Percentiles rank a stretch among this genome's conserved stretches.
Evolutionary conservation across 2,888 invertebrate genomes (phyloP).

Genomic region (Phaonia tiefii): DNA sequence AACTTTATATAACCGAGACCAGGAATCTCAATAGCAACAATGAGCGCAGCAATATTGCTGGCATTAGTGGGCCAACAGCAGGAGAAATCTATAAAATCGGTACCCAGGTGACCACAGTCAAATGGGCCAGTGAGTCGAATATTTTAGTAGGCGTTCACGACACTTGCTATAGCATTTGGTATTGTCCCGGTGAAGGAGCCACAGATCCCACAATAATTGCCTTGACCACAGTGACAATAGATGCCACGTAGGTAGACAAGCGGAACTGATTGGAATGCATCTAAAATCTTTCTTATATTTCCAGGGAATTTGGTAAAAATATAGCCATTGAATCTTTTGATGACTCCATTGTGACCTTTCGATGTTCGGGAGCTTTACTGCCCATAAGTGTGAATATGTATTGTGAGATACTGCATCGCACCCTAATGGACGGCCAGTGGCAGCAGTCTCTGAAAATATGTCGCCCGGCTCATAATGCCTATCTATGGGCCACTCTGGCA

Average conservation of each 20-base stretch:
- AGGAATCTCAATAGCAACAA: slow-evolving; percentile 71
- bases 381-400: slow-evolving; percentile 78
- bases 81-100: slow-evolving; percentile 79
- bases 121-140: slow-evolving; percentile 88
- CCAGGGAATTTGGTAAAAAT: slow-evolving; percentile 93
- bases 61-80: slow-evolving; percentile 40
- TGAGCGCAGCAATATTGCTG: slow-evolving; percentile 49
- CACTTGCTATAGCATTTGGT: slow-evolving; percentile 89
- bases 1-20: slow-evolving; percentile 89
- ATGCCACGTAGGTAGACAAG: slow-evolving; percentile 80
- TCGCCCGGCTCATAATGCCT: slow-evolving; percentile 81
- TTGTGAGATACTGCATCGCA: slow-evolving; percentile 83
- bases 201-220: slow-evolving; percentile 87
- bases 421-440: slow-evolving; percentile 90
- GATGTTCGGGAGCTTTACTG: slow-evolving; percentile 93
- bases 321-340: slow-evolving; percentile 91
- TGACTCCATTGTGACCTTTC: slow-evolving; percentile 91
- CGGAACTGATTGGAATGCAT: not conserved
- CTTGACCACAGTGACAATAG: slow-evolving; percentile 82
- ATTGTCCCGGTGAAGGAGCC: slow-evolving; percentile 88
- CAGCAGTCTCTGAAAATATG: slow-evolving; percentile 91
- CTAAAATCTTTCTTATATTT: slow-evolving; percentile 26
- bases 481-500: slow-evolving; percentile 97
- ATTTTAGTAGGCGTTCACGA: slow-evolving; percentile 91
- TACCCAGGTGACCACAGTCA: slow-evolving; percentile 81